Evolutionary conservation across 1,140 invertebrate species (phyloP).

Genomic region (Saccostrea cuccullata): DNA sequence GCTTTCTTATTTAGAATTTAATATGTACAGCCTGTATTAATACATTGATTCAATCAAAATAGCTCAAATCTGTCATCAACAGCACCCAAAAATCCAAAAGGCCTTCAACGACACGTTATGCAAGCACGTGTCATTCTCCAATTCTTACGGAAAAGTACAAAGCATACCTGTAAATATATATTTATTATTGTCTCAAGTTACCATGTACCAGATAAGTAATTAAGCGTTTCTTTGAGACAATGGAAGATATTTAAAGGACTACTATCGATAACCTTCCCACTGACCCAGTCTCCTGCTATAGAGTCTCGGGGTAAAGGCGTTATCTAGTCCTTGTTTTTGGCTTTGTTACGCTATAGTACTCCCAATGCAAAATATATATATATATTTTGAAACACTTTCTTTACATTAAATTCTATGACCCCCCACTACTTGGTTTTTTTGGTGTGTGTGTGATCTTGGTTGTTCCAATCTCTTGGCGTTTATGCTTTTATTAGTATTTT

Average conservation of each 20-base stretch:
- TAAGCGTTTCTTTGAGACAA: conserved; percentile 1
- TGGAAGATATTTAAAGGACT: not conserved
- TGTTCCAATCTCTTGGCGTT: too few species aligned
- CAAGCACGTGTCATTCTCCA: not conserved
- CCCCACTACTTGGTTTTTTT: too few species aligned
- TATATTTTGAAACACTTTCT: not conserved
- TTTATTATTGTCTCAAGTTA: not conserved
- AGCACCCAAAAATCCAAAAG: too few species aligned
- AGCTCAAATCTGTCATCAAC: too few species aligned
- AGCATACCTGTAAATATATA: not conserved
- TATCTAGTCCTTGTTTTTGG: not conserved
- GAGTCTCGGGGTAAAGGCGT: not conserved
- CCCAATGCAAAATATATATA: not conserved
- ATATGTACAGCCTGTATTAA: too few species aligned
- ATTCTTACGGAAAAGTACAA: not conserved
- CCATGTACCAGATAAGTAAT: not conserved
- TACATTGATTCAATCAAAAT: too few species aligned
- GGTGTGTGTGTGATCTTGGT: too few species aligned
- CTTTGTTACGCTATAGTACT: not conserved
- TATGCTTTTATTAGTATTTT: too few species aligned
- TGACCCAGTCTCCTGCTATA: too few species aligned
- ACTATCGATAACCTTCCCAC: not conserved
- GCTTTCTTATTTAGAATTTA: too few species aligned
- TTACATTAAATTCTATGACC: too few species aligned
- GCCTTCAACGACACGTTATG: too few species aligned